These are phyloP conservation scores for Drosophila macrospina DNA, from an alignment of 2,888 invertebrate species.

Conservation along the genomic window DNA sequence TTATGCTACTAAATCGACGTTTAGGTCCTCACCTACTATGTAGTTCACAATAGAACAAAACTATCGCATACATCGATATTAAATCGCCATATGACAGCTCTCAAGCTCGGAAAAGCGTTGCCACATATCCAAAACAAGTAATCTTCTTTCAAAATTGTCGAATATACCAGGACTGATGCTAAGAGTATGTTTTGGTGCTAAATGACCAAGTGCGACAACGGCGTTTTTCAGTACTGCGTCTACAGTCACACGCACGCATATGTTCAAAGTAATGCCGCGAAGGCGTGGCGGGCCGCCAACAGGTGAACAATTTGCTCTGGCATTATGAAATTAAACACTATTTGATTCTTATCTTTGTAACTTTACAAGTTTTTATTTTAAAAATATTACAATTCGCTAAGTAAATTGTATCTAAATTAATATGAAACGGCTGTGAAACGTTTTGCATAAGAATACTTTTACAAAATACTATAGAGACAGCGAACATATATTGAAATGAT, in stretches of 20 bases:
- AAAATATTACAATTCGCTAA: slow-evolving; percentile 80
- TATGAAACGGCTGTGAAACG: slow-evolving; percentile 65
- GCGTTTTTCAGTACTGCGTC: too few species aligned
- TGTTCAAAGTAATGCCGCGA: too few species aligned
- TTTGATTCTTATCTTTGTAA: slow-evolving; percentile 37
- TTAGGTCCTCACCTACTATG: slow-evolving; percentile 42
- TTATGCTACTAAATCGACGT: slow-evolving; percentile 72
- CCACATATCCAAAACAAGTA: too few species aligned
- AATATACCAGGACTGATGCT: too few species aligned
- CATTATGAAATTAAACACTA: not conserved
- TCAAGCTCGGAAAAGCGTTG: slow-evolving; percentile 45
- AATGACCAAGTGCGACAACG: too few species aligned
- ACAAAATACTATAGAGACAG: slow-evolving; percentile 76
- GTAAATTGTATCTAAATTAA: slow-evolving; percentile 77
- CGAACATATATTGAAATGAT: slow-evolving; percentile 54
- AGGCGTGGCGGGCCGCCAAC: too few species aligned
- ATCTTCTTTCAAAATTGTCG: too few species aligned
- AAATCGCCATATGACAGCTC: slow-evolving; percentile 8
- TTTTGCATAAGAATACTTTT: slow-evolving; percentile 71
- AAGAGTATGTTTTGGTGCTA: too few species aligned
- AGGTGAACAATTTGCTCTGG: not conserved
- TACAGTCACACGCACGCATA: too few species aligned
- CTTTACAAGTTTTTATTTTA: slow-evolving; percentile 77
- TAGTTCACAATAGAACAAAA: slow-evolving; percentile 44
- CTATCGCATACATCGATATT: too few species aligned